Base-by-base conservation (phyloP, 2,113 vertebrate genomes). In the Dicrurus megarhynchus region DNA sequence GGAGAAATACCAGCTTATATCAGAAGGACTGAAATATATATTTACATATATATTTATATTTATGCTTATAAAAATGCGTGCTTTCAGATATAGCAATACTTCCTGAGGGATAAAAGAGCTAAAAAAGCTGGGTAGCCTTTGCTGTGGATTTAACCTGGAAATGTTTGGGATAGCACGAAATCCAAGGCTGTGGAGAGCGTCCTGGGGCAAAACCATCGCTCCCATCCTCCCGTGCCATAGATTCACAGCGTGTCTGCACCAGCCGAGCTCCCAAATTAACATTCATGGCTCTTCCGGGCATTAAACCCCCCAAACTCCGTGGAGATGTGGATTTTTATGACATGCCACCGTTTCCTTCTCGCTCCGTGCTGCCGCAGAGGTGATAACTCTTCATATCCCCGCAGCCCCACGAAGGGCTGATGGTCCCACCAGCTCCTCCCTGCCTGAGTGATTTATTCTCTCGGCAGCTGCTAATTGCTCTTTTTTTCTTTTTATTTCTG, bases 201-300 rank as follows among this genome's bases (percentile, higher is more conserved):
- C 33, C 39, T 26, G 5, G 9, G 61, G 30, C 49, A 44, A 79
- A 95, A 13, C 35, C 52, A 12, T 28, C 0, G 0, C 18, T 84
- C 4, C 46, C 23, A 15, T 27, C 50, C 16, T 42, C 33, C 42
- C 44, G 13, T 2, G 7, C 18, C 46, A 9, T 0, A 44, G 23
- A n/a, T 12, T 16, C 7, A 2, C 11, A 35, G 6, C 0, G 0
- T 14, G 4, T 3, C 44, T 47, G 32, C 1, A 2, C 21, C 70
- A 79, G 52, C 35, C 6, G 17, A 78, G 47, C 26, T 55, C 49
- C 23, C 41, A 79, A 53, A 50, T 86, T n/a, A 53, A 63, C n/a
- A 37, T 49, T 44, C 16, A 3, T 4, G 32, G 44, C 64, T 69
- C 57, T 60, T 8, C 21, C 35, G 65, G 37, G 16, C 24, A 27